These are phyloP conservation scores for Alloscopus bannaensis DNA, from an alignment of 2,888 invertebrate species.

Conservation along the genomic window DNA sequence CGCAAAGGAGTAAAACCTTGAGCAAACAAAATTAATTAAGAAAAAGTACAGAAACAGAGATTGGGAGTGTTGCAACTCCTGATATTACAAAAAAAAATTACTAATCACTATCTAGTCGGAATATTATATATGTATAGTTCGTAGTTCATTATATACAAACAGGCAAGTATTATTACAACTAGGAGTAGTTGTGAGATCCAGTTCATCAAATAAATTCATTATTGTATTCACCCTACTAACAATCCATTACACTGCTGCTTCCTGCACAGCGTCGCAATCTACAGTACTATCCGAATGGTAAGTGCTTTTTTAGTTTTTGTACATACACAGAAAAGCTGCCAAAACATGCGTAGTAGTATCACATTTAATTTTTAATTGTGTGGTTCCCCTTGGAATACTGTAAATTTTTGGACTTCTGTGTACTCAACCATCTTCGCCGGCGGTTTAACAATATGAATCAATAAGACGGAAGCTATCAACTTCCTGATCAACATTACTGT, in stretches of 20 bases:
- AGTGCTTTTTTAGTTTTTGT: background rate
- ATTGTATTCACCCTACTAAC: slow-evolving; percentile 24
- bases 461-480: too few relatives aligned
- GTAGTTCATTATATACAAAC: slow-evolving; percentile 20
- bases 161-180: slow-evolving; percentile 32
- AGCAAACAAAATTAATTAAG: slow-evolving; percentile 35
- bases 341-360: slow-evolving; percentile 25
- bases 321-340: slow-evolving; percentile 18
- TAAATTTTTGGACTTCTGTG: slow-evolving; percentile 24
- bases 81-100: background rate
- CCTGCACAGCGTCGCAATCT: slow-evolving; percentile 28
- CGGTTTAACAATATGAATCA: too few relatives aligned
- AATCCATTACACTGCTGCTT: slow-evolving; percentile 28
- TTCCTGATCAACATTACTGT: too few relatives aligned
- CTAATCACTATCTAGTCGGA: background rate
- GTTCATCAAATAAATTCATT: slow-evolving; percentile 41
- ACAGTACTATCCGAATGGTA: background rate
- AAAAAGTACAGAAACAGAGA: background rate
- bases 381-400: slow-evolving; percentile 18
- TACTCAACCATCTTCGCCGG: too few relatives aligned
- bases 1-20: slow-evolving; percentile 25
- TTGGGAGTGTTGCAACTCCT: background rate
- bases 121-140: background rate
- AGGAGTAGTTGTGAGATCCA: slow-evolving; percentile 41
- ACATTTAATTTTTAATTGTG: slow-evolving; percentile 21